These are phyloP conservation scores for Melikaiella ostensackeni DNA, from an alignment of 2,888 invertebrate genomes.

Conservation along the genomic window DNA sequence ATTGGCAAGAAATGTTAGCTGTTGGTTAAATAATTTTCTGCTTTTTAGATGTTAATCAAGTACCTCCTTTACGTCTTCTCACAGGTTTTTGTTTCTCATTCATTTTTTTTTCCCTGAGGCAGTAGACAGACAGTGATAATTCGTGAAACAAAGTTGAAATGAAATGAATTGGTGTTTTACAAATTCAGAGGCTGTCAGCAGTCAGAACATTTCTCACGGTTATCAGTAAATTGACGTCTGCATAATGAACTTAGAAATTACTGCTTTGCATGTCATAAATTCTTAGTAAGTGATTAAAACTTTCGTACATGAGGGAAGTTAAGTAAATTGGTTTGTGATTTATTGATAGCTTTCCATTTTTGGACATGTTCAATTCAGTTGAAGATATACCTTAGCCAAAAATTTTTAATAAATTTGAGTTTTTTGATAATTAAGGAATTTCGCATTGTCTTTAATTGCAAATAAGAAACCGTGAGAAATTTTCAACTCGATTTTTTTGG, in stretches of 20 bases:
- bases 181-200: conserved; percentile 1
- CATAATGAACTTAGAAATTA: background rate
- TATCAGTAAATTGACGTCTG: background rate
- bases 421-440: background rate
- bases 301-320: background rate
- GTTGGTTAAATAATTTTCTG: conserved; percentile 34
- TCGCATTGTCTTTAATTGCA: background rate
- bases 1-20: conserved; percentile 44
- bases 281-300: background rate
- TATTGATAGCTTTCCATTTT: background rate
- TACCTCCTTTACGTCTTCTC: conserved; percentile 44
- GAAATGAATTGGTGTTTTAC: background rate
- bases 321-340: background rate
- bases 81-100: conserved; percentile 34
- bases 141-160: background rate
- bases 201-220: background rate
- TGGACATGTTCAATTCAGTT: no score
- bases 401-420: background rate
- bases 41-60: conserved; percentile 40
- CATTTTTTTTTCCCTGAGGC: conserved; percentile 41
- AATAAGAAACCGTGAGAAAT: conserved; percentile 32
- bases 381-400: no score
- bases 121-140: background rate
- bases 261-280: background rate
- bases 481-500: conserved; percentile 40